Conservation (phyloP, 2,113 vertebrate species). For the Nettapus auritus region DNA sequence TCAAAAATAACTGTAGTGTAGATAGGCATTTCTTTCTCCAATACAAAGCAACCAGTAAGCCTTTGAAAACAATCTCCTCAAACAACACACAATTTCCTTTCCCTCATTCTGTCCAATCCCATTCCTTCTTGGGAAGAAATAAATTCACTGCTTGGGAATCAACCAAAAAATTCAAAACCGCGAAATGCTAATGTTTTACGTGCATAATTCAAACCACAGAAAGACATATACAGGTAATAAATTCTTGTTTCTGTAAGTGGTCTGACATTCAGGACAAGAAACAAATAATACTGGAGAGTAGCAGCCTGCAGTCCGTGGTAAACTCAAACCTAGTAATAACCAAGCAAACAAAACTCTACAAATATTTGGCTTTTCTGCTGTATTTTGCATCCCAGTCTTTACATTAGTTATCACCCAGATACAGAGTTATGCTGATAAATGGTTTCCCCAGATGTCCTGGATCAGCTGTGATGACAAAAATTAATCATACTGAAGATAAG, state of each 20-base stretch:
- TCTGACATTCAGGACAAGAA: not conserved
- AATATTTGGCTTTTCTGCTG: constrained; percentile 1
- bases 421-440: not conserved
- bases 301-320: not conserved
- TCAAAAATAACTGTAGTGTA: not conserved
- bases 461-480: constrained; percentile 24
- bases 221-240: not conserved
- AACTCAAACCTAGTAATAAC: not conserved
- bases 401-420: not conserved
- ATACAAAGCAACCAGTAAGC: not conserved
- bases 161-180: not conserved
- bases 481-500: not conserved
- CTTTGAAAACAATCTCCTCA: not conserved
- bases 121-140: not conserved
- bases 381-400: not conserved
- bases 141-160: not conserved
- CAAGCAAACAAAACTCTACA: not conserved
- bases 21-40: constrained; percentile 30
- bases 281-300: not conserved
- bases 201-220: not conserved
- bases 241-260: not conserved
- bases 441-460: not conserved
- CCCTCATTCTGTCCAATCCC: not conserved
- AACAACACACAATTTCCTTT: not conserved
- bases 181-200: not conserved